Conservation (phyloP, 2,797 vertebrate genomes). For the Thunnus albacares region DNA sequence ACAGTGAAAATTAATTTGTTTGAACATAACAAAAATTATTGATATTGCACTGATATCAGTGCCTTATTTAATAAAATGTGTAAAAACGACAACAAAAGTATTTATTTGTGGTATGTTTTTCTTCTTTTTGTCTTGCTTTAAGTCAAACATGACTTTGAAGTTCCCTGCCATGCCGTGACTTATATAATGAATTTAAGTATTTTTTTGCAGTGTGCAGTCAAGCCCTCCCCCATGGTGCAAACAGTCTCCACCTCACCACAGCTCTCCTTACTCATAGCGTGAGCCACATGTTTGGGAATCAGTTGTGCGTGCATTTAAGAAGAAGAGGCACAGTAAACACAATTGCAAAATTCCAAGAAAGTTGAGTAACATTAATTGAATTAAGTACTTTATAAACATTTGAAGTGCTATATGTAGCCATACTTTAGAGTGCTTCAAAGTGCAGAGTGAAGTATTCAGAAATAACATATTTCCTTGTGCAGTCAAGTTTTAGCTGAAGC, state of each 20-base stretch:
- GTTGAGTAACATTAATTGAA: not conserved
- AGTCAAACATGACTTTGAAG: too few species aligned
- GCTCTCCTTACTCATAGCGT: not conserved
- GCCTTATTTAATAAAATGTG: not conserved
- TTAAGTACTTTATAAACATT: not conserved
- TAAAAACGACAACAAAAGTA: not conserved
- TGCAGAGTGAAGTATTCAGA: not conserved
- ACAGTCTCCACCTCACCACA: constrained; percentile 19
- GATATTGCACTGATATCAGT: not conserved
- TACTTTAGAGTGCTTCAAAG: not conserved
- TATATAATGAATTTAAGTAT: not conserved
- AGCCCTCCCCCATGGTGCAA: constrained; percentile 2
- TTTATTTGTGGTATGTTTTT: not conserved
- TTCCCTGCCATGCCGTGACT: too few species aligned
- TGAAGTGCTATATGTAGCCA: not conserved
- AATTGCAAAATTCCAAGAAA: not conserved
- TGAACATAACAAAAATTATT: not conserved
- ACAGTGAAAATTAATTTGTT: not conserved
- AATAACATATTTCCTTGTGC: not conserved
- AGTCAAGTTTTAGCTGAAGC: not conserved
- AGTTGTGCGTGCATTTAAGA: not conserved
- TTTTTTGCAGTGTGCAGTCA: constrained; percentile 58
- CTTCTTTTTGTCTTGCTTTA: not conserved
- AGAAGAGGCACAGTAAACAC: not conserved
- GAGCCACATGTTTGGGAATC: not conserved